Evolutionary conservation across 2,888 invertebrate genomes (phyloP).

Genomic region (Syritta pipiens): DNA sequence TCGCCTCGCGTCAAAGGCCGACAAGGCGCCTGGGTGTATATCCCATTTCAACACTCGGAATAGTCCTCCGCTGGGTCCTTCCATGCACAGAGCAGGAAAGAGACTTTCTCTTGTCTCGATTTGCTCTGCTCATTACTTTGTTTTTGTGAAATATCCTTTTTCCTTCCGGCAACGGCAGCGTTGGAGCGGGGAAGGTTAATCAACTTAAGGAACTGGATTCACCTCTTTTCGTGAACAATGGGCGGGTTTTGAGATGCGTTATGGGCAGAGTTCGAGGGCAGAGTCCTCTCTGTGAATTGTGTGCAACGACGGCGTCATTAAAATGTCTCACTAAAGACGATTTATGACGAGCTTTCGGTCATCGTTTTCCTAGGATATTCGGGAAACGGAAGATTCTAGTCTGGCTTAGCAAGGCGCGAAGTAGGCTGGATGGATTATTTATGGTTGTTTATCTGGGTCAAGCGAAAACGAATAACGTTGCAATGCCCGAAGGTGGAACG

Average conservation of each 20-base stretch:
- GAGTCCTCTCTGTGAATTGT: not conserved
- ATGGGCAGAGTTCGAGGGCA: too few relatives aligned
- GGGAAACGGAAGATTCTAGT: not conserved
- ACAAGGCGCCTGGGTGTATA: not conserved
- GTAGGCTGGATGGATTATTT: too few relatives aligned
- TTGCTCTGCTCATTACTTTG: slow-evolving; percentile 25
- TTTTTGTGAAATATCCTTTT: slow-evolving; percentile 1
- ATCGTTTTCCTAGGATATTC: not conserved
- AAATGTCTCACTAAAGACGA: slow-evolving; percentile 48
- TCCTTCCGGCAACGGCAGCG: not conserved
- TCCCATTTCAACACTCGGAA: too few relatives aligned
- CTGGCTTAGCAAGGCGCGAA: too few relatives aligned
- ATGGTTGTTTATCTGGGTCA: too few relatives aligned
- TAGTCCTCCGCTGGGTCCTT: too few relatives aligned
- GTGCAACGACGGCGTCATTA: slow-evolving; percentile 19
- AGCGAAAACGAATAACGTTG: too few relatives aligned
- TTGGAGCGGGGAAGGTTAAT: not conserved
- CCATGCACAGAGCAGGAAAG: too few relatives aligned
- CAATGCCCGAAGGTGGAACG: too few relatives aligned
- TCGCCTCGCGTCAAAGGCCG: too few relatives aligned
- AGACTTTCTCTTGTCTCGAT: slow-evolving; percentile 10
- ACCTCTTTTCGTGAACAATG: too few relatives aligned
- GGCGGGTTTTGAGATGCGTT: too few relatives aligned
- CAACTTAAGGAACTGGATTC: not conserved
- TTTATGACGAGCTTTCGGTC: slow-evolving; percentile 32